Evolutionary conservation across 1,140 invertebrate genomes (phyloP).

Genomic region (Panulirus ornatus): DNA sequence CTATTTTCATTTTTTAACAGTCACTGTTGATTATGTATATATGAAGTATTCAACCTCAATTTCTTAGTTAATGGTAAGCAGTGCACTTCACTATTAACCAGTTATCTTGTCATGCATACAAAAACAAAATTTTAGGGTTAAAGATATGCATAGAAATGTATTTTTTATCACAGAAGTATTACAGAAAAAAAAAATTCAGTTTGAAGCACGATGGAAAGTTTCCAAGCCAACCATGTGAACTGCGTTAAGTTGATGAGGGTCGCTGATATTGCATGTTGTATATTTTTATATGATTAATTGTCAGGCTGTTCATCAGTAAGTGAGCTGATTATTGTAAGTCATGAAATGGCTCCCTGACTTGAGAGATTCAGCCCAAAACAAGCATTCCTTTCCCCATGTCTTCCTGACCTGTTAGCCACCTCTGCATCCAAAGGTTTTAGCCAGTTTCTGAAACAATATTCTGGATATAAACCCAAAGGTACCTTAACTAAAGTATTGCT

Average conservation of each 20-base stretch:
- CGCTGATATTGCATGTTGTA: constrained; percentile 1
- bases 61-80: not conserved
- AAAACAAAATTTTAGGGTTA: not conserved
- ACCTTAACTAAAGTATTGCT: constrained; percentile 21
- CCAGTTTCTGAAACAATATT: not conserved
- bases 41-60: not conserved
- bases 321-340: not conserved
- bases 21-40: constrained; percentile 27
- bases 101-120: constrained; percentile 9
- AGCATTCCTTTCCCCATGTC: constrained; percentile 45
- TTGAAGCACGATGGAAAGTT: not conserved
- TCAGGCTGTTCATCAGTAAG: not conserved
- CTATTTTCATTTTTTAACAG: constrained; percentile 25
- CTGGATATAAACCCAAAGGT: not conserved
- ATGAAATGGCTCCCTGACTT: not conserved
- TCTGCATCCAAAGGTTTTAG: not conserved
- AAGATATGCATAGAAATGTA: not conserved
- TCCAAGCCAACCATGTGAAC: not conserved
- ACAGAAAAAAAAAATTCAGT: not conserved
- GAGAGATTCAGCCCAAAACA: constrained; percentile 18
- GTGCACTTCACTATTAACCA: not conserved
- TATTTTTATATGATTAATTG: constrained; percentile 18
- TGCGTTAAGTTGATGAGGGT: not conserved
- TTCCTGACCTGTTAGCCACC: not conserved
- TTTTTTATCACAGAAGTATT: not conserved